Conservation (phyloP, 2,888 invertebrate species). For the Galeruca laticollis region DNA sequence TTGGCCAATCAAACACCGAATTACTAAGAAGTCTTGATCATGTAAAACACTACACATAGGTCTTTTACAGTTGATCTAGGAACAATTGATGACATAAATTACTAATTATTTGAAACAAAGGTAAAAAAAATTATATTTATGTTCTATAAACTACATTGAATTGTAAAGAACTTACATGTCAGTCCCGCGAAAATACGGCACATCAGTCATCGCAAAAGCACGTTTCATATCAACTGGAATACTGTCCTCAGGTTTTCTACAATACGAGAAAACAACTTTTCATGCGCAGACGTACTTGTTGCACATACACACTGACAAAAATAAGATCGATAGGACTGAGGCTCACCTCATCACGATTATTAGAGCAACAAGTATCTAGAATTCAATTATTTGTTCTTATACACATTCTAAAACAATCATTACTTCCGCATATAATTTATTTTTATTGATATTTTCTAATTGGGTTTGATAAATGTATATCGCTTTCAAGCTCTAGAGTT, state of each 20-base stretch:
- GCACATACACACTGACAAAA: conserved; percentile 54
- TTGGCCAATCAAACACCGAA: too few relatives aligned
- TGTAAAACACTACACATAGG: too few relatives aligned
- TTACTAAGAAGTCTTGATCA: too few relatives aligned
- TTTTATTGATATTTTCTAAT: too few relatives aligned
- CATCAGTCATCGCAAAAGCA: conserved; percentile 30
- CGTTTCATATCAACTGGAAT: conserved; percentile 47
- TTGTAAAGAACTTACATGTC: conserved; percentile 37
- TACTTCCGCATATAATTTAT: background rate
- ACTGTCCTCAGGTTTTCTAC: conserved; percentile 51
- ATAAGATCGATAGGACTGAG: conserved; percentile 55
- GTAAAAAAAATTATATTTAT: too few relatives aligned
- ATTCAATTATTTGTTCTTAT: conserved; percentile 23
- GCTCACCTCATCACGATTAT: conserved; percentile 51
- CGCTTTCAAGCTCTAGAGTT: too few relatives aligned
- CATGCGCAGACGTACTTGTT: conserved; percentile 58
- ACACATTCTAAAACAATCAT: background rate
- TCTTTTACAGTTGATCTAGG: too few relatives aligned
- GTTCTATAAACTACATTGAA: background rate
- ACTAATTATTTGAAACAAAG: too few relatives aligned
- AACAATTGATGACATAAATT: too few relatives aligned
- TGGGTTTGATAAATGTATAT: too few relatives aligned
- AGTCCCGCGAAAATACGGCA: conserved; percentile 31
- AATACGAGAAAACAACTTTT: conserved; percentile 50
- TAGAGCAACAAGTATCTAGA: conserved; percentile 53